A percentile compares a stretch with the other conserved stretches of the same genome.
These are phyloP conservation scores for Onchidella celtica DNA, from an alignment of 2,888 invertebrate genomes.

Conservation along the genomic window DNA sequence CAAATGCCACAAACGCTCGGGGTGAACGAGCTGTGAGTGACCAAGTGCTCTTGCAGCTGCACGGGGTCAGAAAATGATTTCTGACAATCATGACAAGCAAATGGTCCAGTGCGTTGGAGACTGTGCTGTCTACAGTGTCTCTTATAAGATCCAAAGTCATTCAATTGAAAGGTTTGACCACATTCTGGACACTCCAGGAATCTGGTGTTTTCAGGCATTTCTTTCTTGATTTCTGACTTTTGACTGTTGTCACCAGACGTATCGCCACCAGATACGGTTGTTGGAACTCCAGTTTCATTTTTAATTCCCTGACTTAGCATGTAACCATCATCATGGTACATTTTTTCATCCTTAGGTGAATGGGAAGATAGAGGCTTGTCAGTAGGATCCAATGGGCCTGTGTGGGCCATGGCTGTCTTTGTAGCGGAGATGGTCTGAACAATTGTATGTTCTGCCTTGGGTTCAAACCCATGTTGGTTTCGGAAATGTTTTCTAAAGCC, in stretches of 20 bases:
- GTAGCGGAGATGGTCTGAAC: conserved; percentile 78
- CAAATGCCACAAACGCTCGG: conserved; percentile 55
- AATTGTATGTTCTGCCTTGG: conserved; percentile 74
- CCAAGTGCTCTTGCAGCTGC: conserved; percentile 58
- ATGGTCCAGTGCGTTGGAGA: conserved; percentile 55
- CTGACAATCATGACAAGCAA: conserved; percentile 64
- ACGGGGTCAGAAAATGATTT: conserved; percentile 61
- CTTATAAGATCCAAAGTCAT: conserved; percentile 76
- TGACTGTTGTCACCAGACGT: neutral
- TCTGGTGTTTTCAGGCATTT: conserved; percentile 57
- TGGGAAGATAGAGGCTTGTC: neutral
- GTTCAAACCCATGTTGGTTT: conserved; percentile 78
- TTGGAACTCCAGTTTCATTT: neutral
- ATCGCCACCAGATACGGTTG: neutral
- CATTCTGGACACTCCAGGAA: conserved; percentile 72
- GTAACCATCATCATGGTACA: neutral
- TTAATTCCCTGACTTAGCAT: neutral
- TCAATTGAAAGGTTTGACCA: conserved; percentile 72
- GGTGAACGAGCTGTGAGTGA: conserved; percentile 46
- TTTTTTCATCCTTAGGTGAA: neutral
- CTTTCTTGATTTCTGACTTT: neutral
- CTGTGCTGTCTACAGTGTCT: conserved; percentile 73
- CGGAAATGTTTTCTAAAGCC: conserved; percentile 78
- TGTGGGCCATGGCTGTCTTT: conserved; percentile 59
- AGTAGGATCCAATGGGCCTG: neutral